phyloP scores from a whole-genome alignment of 2,797 vertebrate species.

The Choloepus didactylus region DNA sequence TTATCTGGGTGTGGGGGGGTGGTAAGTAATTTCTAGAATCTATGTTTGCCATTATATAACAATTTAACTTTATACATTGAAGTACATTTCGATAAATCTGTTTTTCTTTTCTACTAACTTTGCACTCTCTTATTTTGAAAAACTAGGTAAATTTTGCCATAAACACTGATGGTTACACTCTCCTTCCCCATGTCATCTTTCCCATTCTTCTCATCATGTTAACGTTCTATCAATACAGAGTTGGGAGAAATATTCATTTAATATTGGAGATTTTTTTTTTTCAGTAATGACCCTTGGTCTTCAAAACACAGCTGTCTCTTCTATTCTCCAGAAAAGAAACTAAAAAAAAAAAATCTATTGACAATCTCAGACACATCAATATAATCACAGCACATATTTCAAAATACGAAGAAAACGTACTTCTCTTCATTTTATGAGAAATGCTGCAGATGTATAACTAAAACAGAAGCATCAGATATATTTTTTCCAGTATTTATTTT shows the following conservation, averaged over 20 bases:
- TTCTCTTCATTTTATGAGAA: not conserved
- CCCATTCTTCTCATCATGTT: not conserved
- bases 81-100: not conserved
- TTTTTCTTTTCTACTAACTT: not conserved
- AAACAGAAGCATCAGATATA: not conserved
- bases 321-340: not conserved
- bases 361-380: not conserved
- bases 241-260: not conserved
- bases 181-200: not conserved
- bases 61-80: not conserved
- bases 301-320: not conserved
- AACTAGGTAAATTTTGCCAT: not conserved
- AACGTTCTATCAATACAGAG: not conserved
- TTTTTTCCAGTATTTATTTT: not conserved
- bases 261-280: not conserved
- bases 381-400: not conserved
- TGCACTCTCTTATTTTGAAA: not conserved
- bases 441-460: not conserved
- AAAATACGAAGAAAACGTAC: not conserved
- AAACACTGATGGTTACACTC: not conserved
- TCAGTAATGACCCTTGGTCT: not conserved
- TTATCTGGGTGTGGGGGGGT: not conserved
- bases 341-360: not conserved
- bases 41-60: not conserved
- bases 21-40: not conserved